Conservation (phyloP, 2,797 vertebrate genomes). For the Nothura maculosa region DNA sequence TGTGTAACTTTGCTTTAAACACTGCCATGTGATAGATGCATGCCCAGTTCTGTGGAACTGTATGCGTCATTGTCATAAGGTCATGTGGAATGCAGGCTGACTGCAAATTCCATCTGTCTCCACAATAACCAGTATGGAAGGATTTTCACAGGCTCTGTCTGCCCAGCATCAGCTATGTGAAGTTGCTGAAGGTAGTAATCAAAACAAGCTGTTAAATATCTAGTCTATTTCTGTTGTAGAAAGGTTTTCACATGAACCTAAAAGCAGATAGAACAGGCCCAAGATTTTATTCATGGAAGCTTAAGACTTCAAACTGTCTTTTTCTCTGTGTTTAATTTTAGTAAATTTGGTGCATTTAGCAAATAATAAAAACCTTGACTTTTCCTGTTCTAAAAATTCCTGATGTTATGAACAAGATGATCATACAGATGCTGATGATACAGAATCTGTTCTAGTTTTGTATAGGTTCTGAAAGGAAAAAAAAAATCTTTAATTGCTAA, state of each 20-base stretch:
- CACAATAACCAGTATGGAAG: slow-evolving; percentile 1
- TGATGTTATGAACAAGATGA: background rate
- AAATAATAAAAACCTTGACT: background rate
- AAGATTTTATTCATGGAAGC: background rate
- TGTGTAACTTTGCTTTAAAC: background rate
- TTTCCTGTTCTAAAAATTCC: background rate
- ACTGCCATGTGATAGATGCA: background rate
- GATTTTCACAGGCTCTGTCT: slow-evolving; percentile 11
- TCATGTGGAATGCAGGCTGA: background rate
- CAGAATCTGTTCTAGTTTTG: background rate
- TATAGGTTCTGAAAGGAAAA: background rate
- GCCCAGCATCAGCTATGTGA: background rate
- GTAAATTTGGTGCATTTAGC: background rate
- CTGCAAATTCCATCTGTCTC: background rate
- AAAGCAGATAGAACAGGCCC: background rate
- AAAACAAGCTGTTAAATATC: background rate
- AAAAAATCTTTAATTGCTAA: background rate
- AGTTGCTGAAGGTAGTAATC: background rate
- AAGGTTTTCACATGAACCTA: background rate
- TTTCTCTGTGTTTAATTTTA: background rate
- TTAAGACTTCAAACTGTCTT: background rate
- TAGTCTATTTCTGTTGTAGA: background rate
- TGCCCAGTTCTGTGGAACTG: background rate
- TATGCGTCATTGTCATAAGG: background rate
- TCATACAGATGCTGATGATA: background rate